Base-by-base conservation (phyloP, 92 coral and sea anemone genomes). In the Zoanthus sociatus region DNA sequence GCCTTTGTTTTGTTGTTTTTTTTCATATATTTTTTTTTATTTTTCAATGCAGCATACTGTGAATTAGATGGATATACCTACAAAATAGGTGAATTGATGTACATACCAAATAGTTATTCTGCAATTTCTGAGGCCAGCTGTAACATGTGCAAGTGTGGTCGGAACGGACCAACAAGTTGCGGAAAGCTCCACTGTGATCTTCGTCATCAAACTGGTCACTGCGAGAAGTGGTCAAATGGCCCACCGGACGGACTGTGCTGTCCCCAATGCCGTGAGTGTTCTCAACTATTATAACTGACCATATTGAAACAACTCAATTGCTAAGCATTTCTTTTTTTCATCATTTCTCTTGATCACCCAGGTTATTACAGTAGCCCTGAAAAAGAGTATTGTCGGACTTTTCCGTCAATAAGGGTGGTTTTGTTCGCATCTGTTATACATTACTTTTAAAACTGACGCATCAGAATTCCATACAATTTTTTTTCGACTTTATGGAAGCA, bases 181-280 rank as follows among this genome's bases (percentile, higher is more conserved):
- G 18, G 45, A 71, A 81, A 81, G 60, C 74, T 81, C 7, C 16
- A 81, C 61, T 81, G 85, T 6, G 85, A 81, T 71, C 61, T 81
- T 8, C 45, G 11, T 16, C 73, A 45, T 46, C 18, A 13, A 4
- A 42, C 45, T 42, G 30, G n/a, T 21, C 53, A 71, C 17, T 81
- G 85, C 31, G 85, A 81, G 50, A 81, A 45, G 55, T 81, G 85
- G 85, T 63, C 85, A 46, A 31, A 7, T 9, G 85, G 76, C 12
- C 42, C 85, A 15, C 76, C 85, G n/a, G 20, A 56, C 9, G 85
- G 85, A 20, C 85, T 66, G 14, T 81, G 85, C 16, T 81, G 85
- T 53, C 85, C 85, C 14, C 7, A 3, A 3, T 81, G 85, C 55
- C 55, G 85, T 81, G 66, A 81, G 32, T 81, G 18, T 31, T 63